Evolutionary conservation across 2,888 invertebrate genomes (phyloP).

Genomic region (Strigamia transsilvanica): DNA sequence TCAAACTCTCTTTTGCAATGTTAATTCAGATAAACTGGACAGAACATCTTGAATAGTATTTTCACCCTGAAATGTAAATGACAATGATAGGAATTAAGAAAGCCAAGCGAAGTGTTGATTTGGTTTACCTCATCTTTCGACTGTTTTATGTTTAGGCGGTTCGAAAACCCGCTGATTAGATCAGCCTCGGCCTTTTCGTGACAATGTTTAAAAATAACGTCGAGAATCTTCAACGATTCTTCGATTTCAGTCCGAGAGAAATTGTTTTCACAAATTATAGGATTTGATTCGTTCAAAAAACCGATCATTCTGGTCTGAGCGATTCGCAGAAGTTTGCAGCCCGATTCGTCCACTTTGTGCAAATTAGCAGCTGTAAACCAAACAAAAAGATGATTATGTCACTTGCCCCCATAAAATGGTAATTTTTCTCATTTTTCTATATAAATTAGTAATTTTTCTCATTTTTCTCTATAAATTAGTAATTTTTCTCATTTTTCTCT

Average conservation of each 20-base stretch:
- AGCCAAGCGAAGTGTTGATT: background rate
- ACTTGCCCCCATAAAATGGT: no score
- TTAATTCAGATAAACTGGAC: constrained; percentile 51
- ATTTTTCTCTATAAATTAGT: no score
- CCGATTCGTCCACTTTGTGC: constrained; percentile 31
- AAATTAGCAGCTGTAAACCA: constrained; percentile 14
- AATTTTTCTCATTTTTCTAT: no score
- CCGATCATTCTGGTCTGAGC: background rate
- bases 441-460: no score
- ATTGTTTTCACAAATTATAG: background rate
- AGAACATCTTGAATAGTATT: constrained; percentile 44
- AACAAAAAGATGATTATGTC: background rate
- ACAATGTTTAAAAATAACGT: constrained; percentile 14
- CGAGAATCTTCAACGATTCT: constrained; percentile 11
- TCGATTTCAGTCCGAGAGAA: background rate
- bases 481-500: no score
- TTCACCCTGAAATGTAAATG: constrained; percentile 18
- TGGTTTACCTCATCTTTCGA: constrained; percentile 23
- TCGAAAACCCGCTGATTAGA: constrained; percentile 18
- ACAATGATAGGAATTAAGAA: background rate
- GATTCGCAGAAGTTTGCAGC: constrained; percentile 31
- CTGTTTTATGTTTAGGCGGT: constrained; percentile 17
- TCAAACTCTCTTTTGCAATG: constrained; percentile 20
- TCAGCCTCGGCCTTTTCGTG: constrained; percentile 45
- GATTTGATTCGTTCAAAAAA: constrained; percentile 5